Conservation (phyloP, 2,113 vertebrate genomes). For the Xiphorhynchus elegans region DNA sequence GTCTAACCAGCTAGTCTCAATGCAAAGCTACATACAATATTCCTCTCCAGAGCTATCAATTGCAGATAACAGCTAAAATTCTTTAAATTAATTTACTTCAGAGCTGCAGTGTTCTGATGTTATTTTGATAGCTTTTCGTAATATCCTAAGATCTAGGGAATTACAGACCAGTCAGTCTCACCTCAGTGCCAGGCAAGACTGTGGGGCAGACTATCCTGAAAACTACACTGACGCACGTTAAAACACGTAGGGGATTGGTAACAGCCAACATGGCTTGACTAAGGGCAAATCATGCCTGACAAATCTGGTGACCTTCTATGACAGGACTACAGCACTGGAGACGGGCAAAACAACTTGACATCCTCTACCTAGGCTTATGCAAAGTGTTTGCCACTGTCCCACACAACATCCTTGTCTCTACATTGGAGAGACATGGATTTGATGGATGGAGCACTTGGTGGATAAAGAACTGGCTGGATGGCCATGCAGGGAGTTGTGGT, state of each 20-base stretch:
- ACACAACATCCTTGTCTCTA: background rate
- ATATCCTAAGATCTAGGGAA: background rate
- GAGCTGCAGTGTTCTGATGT: background rate
- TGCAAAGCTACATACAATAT: background rate
- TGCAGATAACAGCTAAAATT: background rate
- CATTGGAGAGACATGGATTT: background rate
- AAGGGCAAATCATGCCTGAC: background rate
- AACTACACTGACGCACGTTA: background rate
- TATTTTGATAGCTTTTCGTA: background rate
- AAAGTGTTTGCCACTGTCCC: background rate
- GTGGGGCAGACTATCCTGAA: background rate
- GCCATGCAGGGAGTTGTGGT: background rate
- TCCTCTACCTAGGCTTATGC: too few relatives aligned
- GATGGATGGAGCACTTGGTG: background rate
- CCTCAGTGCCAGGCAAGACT: background rate
- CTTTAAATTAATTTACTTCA: background rate
- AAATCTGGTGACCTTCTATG: background rate
- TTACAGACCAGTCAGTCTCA: background rate
- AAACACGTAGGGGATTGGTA: background rate
- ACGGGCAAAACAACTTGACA: background rate
- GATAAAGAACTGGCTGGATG: background rate
- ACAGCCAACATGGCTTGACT: background rate
- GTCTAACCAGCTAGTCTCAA: background rate
- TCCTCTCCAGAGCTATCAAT: background rate
- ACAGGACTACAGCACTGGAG: rapidly evolving